Percentiles rank a stretch among this genome's conserved stretches.
Conservation (phyloP, 1,140 invertebrate genomes). For the Doryteuthis pealeii region DNA sequence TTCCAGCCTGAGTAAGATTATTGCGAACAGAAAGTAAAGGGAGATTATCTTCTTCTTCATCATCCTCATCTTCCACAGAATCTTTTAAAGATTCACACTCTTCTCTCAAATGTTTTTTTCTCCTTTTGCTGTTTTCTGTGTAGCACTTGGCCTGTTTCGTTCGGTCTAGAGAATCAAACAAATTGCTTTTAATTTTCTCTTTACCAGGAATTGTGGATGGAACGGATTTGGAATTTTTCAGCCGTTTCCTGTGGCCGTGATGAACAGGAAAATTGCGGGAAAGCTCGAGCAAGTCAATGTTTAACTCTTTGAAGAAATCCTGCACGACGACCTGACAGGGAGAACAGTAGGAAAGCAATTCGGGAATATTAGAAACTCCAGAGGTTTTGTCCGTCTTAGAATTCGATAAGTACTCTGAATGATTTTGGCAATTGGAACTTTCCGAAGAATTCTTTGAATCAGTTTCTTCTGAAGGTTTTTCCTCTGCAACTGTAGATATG, state of each 20-base stretch:
- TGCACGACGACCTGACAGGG: neutral
- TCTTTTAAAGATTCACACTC: neutral
- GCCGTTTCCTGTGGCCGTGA: neutral
- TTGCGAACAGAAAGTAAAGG: neutral
- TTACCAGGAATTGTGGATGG: neutral
- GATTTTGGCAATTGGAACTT: neutral
- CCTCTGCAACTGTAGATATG: neutral
- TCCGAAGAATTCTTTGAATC: neutral
- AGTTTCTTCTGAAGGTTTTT: neutral
- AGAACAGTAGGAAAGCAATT: neutral
- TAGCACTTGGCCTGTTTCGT: neutral
- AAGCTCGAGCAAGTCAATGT: neutral
- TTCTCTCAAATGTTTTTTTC: neutral
- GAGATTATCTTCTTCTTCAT: neutral
- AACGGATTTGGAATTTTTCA: too few species aligned
- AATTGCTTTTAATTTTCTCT: neutral
- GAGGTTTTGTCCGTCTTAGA: neutral
- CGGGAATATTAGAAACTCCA: neutral
- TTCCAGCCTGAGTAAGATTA: neutral
- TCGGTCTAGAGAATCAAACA: neutral
- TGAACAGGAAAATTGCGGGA: neutral
- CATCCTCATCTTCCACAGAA: neutral
- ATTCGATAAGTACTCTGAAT: neutral
- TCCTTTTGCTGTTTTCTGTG: neutral
- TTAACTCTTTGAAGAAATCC: neutral